Evolutionary conservation across 1,140 invertebrate species (phyloP), one percentile per base, ranked within the genome.

Genomic region (Whitmania pigra): DNA sequence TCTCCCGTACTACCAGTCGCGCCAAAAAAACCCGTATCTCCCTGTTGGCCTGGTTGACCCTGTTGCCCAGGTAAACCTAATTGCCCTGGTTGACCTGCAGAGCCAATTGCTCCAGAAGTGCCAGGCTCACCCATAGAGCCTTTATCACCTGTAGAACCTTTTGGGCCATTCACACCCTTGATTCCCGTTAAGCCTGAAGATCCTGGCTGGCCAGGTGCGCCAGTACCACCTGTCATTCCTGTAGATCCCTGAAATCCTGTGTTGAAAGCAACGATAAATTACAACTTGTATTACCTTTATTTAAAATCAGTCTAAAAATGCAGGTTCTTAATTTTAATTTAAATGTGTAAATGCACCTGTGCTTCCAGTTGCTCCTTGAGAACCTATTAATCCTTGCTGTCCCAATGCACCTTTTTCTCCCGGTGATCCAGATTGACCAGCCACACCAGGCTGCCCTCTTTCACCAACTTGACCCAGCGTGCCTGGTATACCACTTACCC

Each of bases 371-470:
- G 29, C 31, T 25, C 68, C 68, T 53, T 40, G 29, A 43, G 68
- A 49, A 9, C 68, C 68, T 9, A 7, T 20, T 36, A 49, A 49
- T 49, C 68, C 68, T 49, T 68, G 49, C 15, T 73, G 77, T 76
- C 82, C 82, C 63, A 75, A 73, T 22, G 75, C 72, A n/a, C 82
- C 82, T 25, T 76, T 70, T 36, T 77, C 72, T 74, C 82, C 83
- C 69, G 78, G 72, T 53, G 73, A 67, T 57, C 67, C 76, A 22
- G 69, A 6, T 57, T 70, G 57, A 60, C 49, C 75, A 76, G 85
- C 20, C n/a, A 49, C 18, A 53, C 36, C 85, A 29, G 81, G 82
- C 25, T 84, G 77, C 75, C 82, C 82, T 67, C 75, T 72, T n/a
- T 76, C 72, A 20, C 82, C 82, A 25, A 76, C 70, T 36, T 76